These are phyloP conservation scores for Rotaria socialis DNA, from an alignment of 2,888 invertebrate species.

Conservation along the genomic window DNA sequence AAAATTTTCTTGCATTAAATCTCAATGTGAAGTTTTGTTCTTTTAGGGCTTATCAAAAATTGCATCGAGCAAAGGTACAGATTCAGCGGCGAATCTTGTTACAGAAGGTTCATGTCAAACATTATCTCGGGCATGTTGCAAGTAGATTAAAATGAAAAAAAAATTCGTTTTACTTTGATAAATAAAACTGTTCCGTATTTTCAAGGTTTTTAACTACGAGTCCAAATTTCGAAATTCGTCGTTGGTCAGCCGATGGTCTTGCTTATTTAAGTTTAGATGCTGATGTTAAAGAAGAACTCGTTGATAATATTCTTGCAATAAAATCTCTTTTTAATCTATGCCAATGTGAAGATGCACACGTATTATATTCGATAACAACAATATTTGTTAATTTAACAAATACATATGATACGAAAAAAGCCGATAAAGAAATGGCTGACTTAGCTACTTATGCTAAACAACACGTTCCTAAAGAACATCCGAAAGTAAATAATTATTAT, in stretches of 20 bases:
- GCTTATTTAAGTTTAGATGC: conserved; percentile 94
- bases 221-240: conserved; percentile 74
- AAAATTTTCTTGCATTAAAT: too few relatives aligned
- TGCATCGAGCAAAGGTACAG: conserved; percentile 74
- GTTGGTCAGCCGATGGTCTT: conserved; percentile 93
- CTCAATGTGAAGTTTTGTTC: not conserved
- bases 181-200: not conserved
- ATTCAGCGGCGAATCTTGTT: conserved; percentile 89
- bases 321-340: conserved; percentile 40
- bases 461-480: conserved; percentile 91
- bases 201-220: conserved; percentile 69
- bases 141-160: conserved; percentile 57
- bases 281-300: conserved; percentile 91
- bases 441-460: conserved; percentile 97
- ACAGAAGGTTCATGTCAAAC: conserved; percentile 88
- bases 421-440: conserved; percentile 91
- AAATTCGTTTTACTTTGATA: not conserved
- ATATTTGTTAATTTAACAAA: conserved; percentile 93
- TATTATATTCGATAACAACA: conserved; percentile 55
- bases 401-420: conserved; percentile 91
- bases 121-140: conserved; percentile 84
- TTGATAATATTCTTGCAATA: conserved; percentile 73
- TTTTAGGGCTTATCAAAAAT: conserved; percentile 80
- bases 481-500: conserved; percentile 50
- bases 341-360: conserved; percentile 39